Evolutionary conservation across 2,888 invertebrate species (phyloP).

Genomic region (Ochropleura plecta): DNA sequence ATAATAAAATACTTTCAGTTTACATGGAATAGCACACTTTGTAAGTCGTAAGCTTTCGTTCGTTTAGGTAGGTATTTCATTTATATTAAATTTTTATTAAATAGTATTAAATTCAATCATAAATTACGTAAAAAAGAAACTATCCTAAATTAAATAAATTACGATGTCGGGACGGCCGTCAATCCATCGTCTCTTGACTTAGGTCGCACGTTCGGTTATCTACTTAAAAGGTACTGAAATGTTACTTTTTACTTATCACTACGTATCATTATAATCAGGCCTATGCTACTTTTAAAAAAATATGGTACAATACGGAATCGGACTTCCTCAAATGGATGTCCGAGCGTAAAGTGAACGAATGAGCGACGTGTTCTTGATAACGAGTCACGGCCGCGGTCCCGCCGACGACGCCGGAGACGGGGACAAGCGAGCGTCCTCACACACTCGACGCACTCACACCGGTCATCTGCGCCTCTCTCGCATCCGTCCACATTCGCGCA

Average conservation of each 20-base stretch:
- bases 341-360: constrained; percentile 89
- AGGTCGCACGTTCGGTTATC: constrained; percentile 90
- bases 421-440: constrained; percentile 89
- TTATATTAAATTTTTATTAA: constrained; percentile 85
- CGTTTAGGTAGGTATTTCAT: constrained; percentile 77
- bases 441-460: constrained; percentile 74
- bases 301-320: constrained; percentile 89
- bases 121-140: constrained; percentile 87
- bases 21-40: constrained; percentile 80
- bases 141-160: constrained; percentile 89
- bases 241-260: constrained; percentile 88
- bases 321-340: constrained; percentile 80
- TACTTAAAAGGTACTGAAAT: constrained; percentile 90
- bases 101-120: constrained; percentile 86
- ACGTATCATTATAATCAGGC: constrained; percentile 85
- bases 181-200: constrained; percentile 90
- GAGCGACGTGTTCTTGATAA: constrained; percentile 89
- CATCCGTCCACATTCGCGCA: constrained; percentile 86
- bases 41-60: constrained; percentile 81
- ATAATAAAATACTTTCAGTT: constrained; percentile 80
- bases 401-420: constrained; percentile 85
- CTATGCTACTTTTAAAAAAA: constrained; percentile 86
- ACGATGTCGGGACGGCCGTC: constrained; percentile 90
- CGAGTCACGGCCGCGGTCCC: constrained; percentile 88
- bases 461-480: constrained; percentile 75